phyloP scores from a whole-genome alignment of 2,888 invertebrate genomes.

The Scaptodrosophila latifasciaeformis region DNA sequence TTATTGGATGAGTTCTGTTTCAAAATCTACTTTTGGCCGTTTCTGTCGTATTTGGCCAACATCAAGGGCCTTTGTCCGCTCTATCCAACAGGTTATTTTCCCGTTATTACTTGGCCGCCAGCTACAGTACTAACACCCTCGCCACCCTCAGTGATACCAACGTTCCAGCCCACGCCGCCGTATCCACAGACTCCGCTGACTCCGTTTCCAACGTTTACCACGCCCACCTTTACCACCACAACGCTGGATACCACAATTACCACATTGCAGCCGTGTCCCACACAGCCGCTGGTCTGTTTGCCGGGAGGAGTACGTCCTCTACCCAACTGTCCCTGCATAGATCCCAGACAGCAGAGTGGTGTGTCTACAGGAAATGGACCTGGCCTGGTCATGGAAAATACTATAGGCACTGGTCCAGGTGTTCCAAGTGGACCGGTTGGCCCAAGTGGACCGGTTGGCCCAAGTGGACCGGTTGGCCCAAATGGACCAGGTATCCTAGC shows the following conservation, averaged over 20 bases:
- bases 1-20: constrained; percentile 70
- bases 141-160: constrained; percentile 21
- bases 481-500: too few species aligned
- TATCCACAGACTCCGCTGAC: constrained; percentile 40
- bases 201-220: constrained; percentile 17
- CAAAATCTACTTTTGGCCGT: constrained; percentile 73
- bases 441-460: too few species aligned
- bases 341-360: constrained; percentile 64
- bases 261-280: constrained; percentile 47
- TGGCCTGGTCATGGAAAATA: too few species aligned
- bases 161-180: constrained; percentile 49
- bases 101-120: constrained; percentile 61
- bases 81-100: constrained; percentile 63
- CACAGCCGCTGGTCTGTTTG: constrained; percentile 65
- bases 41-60: constrained; percentile 72
- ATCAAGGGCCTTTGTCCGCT: constrained; percentile 72
- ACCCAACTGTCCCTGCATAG: constrained; percentile 73
- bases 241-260: constrained; percentile 17
- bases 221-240: constrained; percentile 14
- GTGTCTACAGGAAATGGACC: too few species aligned
- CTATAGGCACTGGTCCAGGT: too few species aligned
- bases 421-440: too few species aligned
- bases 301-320: constrained; percentile 65
- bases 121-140: constrained; percentile 50
- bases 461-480: too few species aligned